Conservation (phyloP, 2,797 vertebrate species). For the Enteromius trimaculatus region DNA sequence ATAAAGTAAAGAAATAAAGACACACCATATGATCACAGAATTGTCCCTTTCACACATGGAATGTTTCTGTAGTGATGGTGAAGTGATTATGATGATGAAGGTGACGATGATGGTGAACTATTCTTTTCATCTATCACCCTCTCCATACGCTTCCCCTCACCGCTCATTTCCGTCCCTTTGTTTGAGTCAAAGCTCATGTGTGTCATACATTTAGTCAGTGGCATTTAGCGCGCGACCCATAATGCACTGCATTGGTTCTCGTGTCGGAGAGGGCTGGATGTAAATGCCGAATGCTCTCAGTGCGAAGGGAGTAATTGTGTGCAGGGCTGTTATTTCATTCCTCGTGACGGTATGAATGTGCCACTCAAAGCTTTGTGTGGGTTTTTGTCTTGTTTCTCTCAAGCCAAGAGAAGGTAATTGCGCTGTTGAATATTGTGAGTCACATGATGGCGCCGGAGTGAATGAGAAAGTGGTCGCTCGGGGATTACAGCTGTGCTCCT, state of each 20-base stretch:
- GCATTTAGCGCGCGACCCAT: background rate
- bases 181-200: background rate
- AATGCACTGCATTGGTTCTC: conserved; percentile 16
- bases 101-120: background rate
- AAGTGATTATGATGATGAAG: background rate
- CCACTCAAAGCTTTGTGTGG: conserved; percentile 52
- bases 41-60: background rate
- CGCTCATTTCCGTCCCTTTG: conserved; percentile 2
- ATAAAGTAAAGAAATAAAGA: background rate
- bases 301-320: background rate
- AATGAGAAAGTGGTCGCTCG: conserved; percentile 62
- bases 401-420: conserved; percentile 49
- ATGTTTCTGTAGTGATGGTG: background rate
- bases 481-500: conserved; percentile 70
- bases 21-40: background rate
- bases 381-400: conserved; percentile 58
- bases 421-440: conserved; percentile 52
- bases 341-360: conserved; percentile 37
- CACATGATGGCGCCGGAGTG: conserved; percentile 55
- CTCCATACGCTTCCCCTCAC: background rate
- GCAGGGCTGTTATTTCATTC: conserved; percentile 41
- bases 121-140: background rate
- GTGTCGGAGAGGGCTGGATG: background rate
- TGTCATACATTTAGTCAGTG: conserved; percentile 10
- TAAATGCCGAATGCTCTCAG: background rate